Percentiles rank a stretch among this genome's conserved stretches.
Evolutionary conservation across 2,113 vertebrate genomes (phyloP).

Genomic region (Panthera tigris): DNA sequence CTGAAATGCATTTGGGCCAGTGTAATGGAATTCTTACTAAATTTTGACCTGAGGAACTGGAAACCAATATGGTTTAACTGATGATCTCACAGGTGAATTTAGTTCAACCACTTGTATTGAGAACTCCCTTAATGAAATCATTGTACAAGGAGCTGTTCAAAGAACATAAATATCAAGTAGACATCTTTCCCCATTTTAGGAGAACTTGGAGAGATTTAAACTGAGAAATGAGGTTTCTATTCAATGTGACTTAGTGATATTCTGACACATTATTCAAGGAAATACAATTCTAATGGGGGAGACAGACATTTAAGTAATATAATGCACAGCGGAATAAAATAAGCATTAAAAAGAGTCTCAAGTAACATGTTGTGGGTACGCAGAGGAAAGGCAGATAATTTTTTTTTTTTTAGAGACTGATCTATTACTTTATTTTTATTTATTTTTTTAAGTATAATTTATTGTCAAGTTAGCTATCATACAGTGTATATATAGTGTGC

Average conservation of each 20-base stretch:
- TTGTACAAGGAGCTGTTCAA: background rate
- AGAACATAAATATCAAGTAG: background rate
- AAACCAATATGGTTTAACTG: background rate
- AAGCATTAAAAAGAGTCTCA: background rate
- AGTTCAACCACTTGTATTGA: background rate
- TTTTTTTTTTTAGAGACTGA: too few species aligned
- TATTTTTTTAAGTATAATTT: too few species aligned
- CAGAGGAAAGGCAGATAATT: background rate
- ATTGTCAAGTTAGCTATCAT: too few species aligned
- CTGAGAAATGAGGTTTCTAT: background rate
- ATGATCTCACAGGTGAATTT: background rate
- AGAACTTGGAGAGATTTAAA: slow-evolving; percentile 13
- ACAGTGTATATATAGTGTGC: too few species aligned
- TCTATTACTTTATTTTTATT: too few species aligned
- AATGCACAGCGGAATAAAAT: background rate
- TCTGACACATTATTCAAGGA: background rate
- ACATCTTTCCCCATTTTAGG: background rate
- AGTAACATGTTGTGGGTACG: background rate
- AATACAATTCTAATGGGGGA: background rate
- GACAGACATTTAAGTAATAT: background rate
- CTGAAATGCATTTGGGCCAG: background rate
- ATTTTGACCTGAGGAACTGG: background rate
- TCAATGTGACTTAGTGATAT: background rate
- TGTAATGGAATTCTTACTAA: background rate
- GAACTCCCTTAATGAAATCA: background rate